Base-by-base conservation (phyloP, 2,888 invertebrate genomes). In the Caenorhabditis plicata region DNA sequence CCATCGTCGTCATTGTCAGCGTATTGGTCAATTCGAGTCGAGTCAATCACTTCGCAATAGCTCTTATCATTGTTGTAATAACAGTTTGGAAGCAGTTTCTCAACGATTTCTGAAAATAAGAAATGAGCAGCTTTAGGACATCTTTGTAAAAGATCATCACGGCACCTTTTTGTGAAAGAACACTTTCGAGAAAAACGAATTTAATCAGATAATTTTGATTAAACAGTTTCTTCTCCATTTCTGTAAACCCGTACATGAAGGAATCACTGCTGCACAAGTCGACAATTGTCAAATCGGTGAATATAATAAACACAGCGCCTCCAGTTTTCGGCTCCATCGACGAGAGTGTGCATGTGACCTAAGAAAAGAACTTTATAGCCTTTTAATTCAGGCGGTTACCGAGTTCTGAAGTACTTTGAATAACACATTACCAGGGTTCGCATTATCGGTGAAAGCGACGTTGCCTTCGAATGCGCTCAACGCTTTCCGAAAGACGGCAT, bases 21-120 rank as follows among this genome's bases (percentile, higher is more conserved):
- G 42, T n/a, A 25, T 23, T 43, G 13, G n/a, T 19, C 15, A 19
- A 26, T 27, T 13, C 17, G 7, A 13, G 15, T 43, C 13, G 19
- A 8, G 27, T 60, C 60, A 1, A 46, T 26, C 17, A 60, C 53
- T 40, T 60, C 60, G 13, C 60, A 60, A 11, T 15, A 45, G 1
- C 42, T 9, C 13, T 15, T 27, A 8, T 44, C 19, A 17, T 49
- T 38, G 7, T 32, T 20, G 26, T 53, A 60, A 26, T 45, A 31
- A 13, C 60, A 60, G 7, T 48, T 45, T 3, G 15, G 11, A 0
- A 60, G 42, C 9, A 60, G 40, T 2, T 23, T 36, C 46, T 53
- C 53, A 1, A 46, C 36, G 15, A 33, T 29, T 17, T 26, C 60
- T 60, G 19, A 15, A 54, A 42, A 32, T 11, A 29, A 7, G n/a